A percentile compares a stretch with the other conserved stretches of the same genome.
Conservation (phyloP, 2,113 vertebrate species). For the Podarcis muralis region DNA sequence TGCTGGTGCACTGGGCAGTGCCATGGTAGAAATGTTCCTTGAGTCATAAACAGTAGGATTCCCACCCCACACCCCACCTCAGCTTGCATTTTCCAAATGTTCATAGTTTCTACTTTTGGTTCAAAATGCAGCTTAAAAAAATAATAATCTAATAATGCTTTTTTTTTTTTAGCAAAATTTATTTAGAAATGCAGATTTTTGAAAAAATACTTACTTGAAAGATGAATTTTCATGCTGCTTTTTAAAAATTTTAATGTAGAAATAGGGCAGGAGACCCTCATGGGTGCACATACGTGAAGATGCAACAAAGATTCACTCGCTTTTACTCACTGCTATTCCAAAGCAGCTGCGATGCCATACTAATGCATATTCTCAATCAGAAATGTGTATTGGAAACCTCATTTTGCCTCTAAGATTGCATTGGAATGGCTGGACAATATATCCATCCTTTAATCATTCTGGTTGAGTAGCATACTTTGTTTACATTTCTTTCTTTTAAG, state of each 20-base stretch:
- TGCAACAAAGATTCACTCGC: neutral
- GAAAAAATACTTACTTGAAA: neutral
- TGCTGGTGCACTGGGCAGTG: neutral
- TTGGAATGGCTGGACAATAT: neutral
- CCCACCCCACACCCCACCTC: too few species aligned
- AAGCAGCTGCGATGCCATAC: neutral
- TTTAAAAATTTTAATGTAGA: neutral
- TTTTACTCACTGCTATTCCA: neutral
- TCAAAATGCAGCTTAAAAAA: neutral
- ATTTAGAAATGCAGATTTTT: neutral
- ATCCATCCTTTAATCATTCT: neutral
- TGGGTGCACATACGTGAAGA: neutral
- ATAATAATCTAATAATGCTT: neutral
- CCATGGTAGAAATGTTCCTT: neutral
- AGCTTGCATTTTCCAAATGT: neutral
- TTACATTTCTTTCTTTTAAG: neutral
- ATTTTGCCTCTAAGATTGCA: neutral
- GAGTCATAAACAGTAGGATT: too few species aligned
- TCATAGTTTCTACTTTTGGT: neutral
- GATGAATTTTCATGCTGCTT: neutral
- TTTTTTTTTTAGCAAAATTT: too few species aligned
- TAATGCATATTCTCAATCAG: neutral
- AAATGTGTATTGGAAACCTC: neutral
- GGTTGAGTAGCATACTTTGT: neutral
- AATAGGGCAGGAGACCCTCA: neutral